Percentiles rank a stretch among this genome's conserved stretches.
phyloP scores from a whole-genome alignment of 2,888 invertebrate genomes.

The Sycophila texana region DNA sequence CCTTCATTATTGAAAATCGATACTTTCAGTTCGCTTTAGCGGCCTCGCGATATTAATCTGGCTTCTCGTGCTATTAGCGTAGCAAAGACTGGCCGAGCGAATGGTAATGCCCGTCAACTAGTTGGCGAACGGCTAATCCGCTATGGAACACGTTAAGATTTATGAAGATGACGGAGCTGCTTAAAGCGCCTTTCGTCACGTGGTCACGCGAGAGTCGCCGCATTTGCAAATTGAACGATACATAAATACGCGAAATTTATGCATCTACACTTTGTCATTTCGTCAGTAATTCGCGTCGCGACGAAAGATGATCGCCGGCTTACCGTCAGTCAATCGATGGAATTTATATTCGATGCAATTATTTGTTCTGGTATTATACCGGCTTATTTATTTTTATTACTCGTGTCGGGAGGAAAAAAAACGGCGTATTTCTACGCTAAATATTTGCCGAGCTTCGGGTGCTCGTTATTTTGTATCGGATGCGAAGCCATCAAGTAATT shows the following conservation, averaged over 20 bases:
- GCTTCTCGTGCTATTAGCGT: constrained; percentile 28
- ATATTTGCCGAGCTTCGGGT: no score
- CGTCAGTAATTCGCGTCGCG: constrained; percentile 10
- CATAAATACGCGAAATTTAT: constrained; percentile 54
- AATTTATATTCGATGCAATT: no score
- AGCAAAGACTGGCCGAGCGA: constrained; percentile 11
- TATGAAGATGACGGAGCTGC: constrained; percentile 52
- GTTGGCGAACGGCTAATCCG: constrained; percentile 50
- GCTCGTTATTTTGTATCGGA: no score
- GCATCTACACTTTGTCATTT: constrained; percentile 35
- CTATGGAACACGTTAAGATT: constrained; percentile 51
- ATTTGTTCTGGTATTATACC: no score
- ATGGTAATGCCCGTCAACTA: constrained; percentile 46
- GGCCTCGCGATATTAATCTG: constrained; percentile 40
- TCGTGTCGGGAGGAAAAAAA: no score
- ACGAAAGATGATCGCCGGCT: constrained; percentile 9
- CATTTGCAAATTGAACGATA: constrained; percentile 55
- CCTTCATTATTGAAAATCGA: constrained; percentile 11
- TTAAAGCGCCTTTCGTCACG: constrained; percentile 45
- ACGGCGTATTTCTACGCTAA: no score
- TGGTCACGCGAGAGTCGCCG: constrained; percentile 28
- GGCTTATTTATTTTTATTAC: no score
- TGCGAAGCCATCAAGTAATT: no score
- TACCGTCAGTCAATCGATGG: no score
- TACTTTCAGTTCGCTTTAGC: constrained; percentile 31